These are phyloP conservation scores for Chorisops tibialis DNA, from an alignment of 2,888 invertebrate genomes.

Conservation along the genomic window DNA sequence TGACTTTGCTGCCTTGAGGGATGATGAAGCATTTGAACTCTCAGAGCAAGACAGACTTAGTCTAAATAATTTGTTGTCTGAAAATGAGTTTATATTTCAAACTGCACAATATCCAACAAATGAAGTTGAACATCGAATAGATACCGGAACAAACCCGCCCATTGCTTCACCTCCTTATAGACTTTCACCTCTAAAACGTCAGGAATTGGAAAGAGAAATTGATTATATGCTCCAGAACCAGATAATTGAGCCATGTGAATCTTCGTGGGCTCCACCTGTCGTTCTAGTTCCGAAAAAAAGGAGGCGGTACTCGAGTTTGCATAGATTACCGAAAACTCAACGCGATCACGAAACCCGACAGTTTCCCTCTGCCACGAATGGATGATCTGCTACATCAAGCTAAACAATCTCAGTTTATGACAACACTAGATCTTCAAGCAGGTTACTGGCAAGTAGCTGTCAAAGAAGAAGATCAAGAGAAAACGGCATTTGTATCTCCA, in stretches of 20 bases:
- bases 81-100: no score
- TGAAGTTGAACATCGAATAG: not conserved
- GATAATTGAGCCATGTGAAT: slow-evolving; percentile 34
- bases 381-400: slow-evolving; percentile 45
- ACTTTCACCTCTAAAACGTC: not conserved
- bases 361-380: slow-evolving; percentile 46
- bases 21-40: no score
- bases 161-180: not conserved
- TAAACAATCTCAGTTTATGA: slow-evolving; percentile 24
- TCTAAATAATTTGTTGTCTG: no score
- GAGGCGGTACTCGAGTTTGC: slow-evolving; percentile 37
- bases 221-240: slow-evolving; percentile 23
- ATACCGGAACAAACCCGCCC: not conserved
- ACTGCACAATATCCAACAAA: no score
- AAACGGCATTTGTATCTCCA: slow-evolving; percentile 7
- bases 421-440: slow-evolving; percentile 31
- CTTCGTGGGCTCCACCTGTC: slow-evolving; percentile 33
- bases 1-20: no score
- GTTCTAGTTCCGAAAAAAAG: slow-evolving; percentile 36
- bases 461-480: slow-evolving; percentile 22
- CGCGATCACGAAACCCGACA: slow-evolving; percentile 38
- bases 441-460: slow-evolving; percentile 28
- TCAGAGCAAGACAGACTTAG: no score
- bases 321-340: slow-evolving; percentile 41
- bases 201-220: slow-evolving; percentile 3